Evolutionary conservation across 2,888 invertebrate genomes (phyloP).

Genomic region (Oligia strigilis): DNA sequence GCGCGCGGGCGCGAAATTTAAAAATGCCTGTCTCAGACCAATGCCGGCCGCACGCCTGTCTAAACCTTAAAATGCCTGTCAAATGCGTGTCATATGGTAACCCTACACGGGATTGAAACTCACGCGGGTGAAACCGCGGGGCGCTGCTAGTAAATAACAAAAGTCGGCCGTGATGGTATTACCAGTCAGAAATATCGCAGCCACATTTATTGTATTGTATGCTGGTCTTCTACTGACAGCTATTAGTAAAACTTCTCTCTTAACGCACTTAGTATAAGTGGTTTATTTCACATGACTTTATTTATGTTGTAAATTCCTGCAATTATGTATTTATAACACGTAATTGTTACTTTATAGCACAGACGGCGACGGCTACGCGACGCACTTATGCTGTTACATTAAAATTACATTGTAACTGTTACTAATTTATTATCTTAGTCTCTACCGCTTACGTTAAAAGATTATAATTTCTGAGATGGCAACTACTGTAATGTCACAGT

Average conservation of each 20-base stretch:
- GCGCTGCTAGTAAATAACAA: neutral
- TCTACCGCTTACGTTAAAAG: neutral
- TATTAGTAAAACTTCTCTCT: conserved; percentile 21
- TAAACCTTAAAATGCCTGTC: too few relatives aligned
- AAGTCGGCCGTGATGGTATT: neutral
- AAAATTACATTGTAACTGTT: neutral
- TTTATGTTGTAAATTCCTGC: conserved; percentile 21
- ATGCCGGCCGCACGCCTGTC: too few relatives aligned
- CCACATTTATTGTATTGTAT: neutral
- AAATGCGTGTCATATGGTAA: too few relatives aligned
- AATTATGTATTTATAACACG: conserved; percentile 43
- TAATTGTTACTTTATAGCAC: conserved; percentile 27
- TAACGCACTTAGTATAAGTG: conserved; percentile 32
- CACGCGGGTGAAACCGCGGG: too few relatives aligned
- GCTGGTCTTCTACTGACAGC: neutral
- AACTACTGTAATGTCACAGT: neutral
- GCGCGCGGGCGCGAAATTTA: too few relatives aligned
- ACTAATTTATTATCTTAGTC: neutral
- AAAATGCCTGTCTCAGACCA: too few relatives aligned
- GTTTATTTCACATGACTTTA: conserved; percentile 40
- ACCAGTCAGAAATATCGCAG: neutral
- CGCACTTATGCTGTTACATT: conserved; percentile 10
- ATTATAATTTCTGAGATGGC: neutral
- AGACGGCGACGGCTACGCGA: neutral
- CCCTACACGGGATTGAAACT: too few relatives aligned